phyloP scores from a whole-genome alignment of 1,140 invertebrate species.

The Drosophila ananassae region DNA sequence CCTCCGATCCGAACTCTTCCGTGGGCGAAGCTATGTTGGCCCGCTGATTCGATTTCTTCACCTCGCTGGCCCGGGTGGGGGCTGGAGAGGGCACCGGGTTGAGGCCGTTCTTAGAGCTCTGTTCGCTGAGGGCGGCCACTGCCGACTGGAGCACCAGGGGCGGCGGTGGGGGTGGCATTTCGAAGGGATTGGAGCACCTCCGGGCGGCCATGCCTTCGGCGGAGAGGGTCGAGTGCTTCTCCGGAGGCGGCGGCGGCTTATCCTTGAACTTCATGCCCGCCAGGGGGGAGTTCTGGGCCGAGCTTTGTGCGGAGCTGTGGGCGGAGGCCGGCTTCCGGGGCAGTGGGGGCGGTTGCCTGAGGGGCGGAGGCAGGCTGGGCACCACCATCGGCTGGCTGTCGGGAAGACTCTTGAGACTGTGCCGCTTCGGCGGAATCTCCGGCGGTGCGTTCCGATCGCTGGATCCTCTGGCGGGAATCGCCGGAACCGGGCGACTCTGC shows the following conservation, averaged over 20 bases:
- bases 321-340: slow-evolving; percentile 76
- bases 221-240: slow-evolving; percentile 68
- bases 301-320: slow-evolving; percentile 69
- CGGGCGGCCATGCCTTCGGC: slow-evolving; percentile 64
- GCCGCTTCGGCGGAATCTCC: slow-evolving; percentile 82
- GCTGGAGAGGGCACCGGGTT: slow-evolving; percentile 72
- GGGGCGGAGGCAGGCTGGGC: slow-evolving; percentile 52
- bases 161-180: slow-evolving; percentile 69
- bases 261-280: slow-evolving; percentile 72
- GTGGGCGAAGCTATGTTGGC: slow-evolving; percentile 62
- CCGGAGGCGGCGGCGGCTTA: slow-evolving; percentile 70
- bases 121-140: slow-evolving; percentile 63
- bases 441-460: slow-evolving; percentile 72
- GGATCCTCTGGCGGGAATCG: slow-evolving; percentile 78
- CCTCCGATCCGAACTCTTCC: slow-evolving; percentile 83
- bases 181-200: slow-evolving; percentile 77
- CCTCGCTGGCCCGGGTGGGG: slow-evolving; percentile 72
- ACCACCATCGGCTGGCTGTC: slow-evolving; percentile 64
- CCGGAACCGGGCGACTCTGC: slow-evolving; percentile 75
- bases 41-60: slow-evolving; percentile 66
- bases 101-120: slow-evolving; percentile 64
- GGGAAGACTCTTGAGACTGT: slow-evolving; percentile 77
- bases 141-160: slow-evolving; percentile 64
- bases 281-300: slow-evolving; percentile 80
- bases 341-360: slow-evolving; percentile 76